Evolutionary conservation across 2,888 invertebrate species (phyloP).

Genomic region (Melikaiella ostensackeni): DNA sequence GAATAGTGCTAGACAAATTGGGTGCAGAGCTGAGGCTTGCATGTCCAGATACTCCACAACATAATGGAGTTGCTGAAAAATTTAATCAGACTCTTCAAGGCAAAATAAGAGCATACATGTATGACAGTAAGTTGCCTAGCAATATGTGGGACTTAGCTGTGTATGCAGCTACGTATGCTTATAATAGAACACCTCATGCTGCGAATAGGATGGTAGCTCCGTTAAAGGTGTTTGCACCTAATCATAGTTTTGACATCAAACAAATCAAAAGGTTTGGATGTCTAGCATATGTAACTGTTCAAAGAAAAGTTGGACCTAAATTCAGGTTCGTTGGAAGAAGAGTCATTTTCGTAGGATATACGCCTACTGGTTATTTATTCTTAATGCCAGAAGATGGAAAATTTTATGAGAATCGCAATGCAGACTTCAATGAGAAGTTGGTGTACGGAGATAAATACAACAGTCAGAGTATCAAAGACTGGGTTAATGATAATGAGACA

Average conservation of each 20-base stretch:
- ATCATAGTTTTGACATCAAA: constrained; percentile 43
- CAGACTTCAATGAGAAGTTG: constrained; percentile 47
- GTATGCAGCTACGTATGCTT: constrained; percentile 52
- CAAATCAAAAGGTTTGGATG: constrained; percentile 17
- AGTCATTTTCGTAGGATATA: constrained; percentile 45
- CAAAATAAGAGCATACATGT: constrained; percentile 45
- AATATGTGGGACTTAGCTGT: constrained; percentile 56
- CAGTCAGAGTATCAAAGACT: constrained; percentile 43
- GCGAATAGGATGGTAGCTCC: constrained; percentile 44
- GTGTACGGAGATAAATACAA: constrained; percentile 47
- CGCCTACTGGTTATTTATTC: constrained; percentile 43
- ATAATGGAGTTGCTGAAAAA: constrained; percentile 50
- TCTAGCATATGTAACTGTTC: constrained; percentile 40
- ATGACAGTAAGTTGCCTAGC: constrained; percentile 50
- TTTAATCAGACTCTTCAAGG: constrained; percentile 50
- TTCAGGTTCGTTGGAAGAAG: constrained; percentile 40
- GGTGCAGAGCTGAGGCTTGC: constrained; percentile 30
- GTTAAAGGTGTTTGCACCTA: constrained; percentile 45
- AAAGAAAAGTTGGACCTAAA: constrained; percentile 49
- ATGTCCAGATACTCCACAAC: constrained; percentile 49
- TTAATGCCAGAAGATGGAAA: constrained; percentile 50
- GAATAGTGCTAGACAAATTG: constrained; percentile 21
- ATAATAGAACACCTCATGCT: constrained; percentile 53
- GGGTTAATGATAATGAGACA: constrained; percentile 7
- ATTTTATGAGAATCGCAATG: constrained; percentile 49